phyloP scores from a whole-genome alignment of 2,797 vertebrate species.

The Tragelaphus eurycerus region DNA sequence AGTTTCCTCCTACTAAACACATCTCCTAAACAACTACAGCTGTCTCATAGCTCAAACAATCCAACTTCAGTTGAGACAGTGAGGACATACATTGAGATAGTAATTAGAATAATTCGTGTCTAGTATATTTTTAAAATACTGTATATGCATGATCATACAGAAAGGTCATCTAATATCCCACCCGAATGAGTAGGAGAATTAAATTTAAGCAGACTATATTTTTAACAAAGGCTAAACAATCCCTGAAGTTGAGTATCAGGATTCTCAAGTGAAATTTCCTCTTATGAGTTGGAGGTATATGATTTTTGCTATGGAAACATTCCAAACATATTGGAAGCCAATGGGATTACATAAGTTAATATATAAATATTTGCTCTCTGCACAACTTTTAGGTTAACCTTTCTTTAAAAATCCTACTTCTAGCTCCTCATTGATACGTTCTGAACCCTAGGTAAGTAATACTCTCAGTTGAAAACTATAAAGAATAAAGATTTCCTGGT shows the following conservation, averaged over 20 bases:
- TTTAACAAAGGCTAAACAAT: slow-evolving; percentile 20
- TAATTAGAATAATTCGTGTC: neutral
- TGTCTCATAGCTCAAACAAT: neutral
- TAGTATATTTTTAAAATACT: neutral
- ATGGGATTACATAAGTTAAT: neutral
- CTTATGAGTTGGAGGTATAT: neutral
- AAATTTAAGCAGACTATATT: neutral
- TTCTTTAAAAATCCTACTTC: slow-evolving; percentile 50
- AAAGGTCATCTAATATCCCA: neutral
- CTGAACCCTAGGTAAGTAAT: slow-evolving; percentile 27
- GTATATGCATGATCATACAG: neutral
- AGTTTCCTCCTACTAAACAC: neutral
- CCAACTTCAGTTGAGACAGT: neutral
- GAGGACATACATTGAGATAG: neutral
- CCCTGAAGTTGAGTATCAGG: neutral
- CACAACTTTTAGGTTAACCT: slow-evolving; percentile 32
- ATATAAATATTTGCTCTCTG: slow-evolving; percentile 45
- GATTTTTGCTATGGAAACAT: neutral
- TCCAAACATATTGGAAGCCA: slow-evolving; percentile 1
- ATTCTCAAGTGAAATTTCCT: slow-evolving; percentile 40
- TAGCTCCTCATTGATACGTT: slow-evolving; percentile 45
- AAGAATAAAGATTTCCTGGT: slow-evolving; percentile 42
- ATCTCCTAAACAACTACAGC: neutral
- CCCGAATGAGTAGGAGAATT: neutral
- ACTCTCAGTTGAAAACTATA: slow-evolving; percentile 17